A percentile compares a stretch with the other conserved stretches of the same genome.
Conservation (phyloP, 1,140 invertebrate species). For the Episyrphus balteatus region DNA sequence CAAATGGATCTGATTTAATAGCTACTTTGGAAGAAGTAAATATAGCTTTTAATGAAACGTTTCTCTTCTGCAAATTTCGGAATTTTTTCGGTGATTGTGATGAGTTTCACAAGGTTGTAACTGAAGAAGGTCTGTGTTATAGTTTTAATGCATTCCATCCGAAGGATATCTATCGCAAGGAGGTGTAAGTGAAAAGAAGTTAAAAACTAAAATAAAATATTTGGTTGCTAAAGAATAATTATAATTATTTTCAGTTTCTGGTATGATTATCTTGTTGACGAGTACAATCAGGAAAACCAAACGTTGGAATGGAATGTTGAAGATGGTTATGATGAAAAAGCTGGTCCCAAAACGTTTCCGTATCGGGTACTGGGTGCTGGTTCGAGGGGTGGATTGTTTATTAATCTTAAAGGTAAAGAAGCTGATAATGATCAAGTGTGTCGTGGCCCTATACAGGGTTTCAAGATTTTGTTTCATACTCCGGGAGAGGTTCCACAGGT, state of each 20-base stretch:
- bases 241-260: not conserved
- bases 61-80: slow-evolving; percentile 49
- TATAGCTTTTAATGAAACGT: slow-evolving; percentile 45
- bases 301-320: too few species aligned
- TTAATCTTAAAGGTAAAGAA: not conserved
- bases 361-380: not conserved
- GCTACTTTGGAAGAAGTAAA: slow-evolving; percentile 20
- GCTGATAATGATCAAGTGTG: not conserved
- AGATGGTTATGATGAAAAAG: too few species aligned
- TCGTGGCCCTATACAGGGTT: not conserved
- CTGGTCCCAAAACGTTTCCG: not conserved
- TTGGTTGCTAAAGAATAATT: not conserved
- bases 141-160: not conserved
- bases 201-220: not conserved
- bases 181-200: not conserved
- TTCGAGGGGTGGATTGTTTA: not conserved
- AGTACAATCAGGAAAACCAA: not conserved
- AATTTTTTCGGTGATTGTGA: slow-evolving; percentile 38
- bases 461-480: not conserved
- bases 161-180: not conserved
- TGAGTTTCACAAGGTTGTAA: slow-evolving; percentile 31
- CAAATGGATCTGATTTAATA: slow-evolving; percentile 20
- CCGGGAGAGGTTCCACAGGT: not conserved
- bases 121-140: not conserved
- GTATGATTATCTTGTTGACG: not conserved